Evolutionary conservation across 2,797 vertebrate genomes (phyloP).

Genomic region (Anableps anableps): DNA sequence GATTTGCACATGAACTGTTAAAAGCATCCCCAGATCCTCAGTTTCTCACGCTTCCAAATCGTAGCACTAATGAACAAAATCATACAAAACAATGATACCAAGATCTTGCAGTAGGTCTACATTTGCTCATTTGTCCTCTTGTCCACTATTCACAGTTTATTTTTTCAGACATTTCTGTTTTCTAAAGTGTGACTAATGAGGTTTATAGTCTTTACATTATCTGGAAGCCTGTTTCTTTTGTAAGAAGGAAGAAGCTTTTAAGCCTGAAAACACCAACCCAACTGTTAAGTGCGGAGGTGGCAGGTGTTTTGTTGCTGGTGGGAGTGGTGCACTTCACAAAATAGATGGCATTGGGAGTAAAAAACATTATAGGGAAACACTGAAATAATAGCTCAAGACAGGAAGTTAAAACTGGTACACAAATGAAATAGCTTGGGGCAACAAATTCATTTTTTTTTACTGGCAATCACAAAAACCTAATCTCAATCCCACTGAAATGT

Average conservation of each 20-base stretch:
- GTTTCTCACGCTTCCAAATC: constrained; percentile 34
- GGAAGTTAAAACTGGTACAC: background rate
- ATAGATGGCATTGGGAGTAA: background rate
- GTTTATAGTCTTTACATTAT: constrained; percentile 61
- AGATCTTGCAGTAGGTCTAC: constrained; percentile 18
- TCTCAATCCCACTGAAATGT: too few relatives aligned
- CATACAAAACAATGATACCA: constrained; percentile 21
- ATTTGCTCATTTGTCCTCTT: constrained; percentile 24
- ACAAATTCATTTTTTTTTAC: background rate
- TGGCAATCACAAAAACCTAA: background rate
- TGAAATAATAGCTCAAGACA: background rate
- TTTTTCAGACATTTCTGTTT: constrained; percentile 51
- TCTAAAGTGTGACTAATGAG: constrained; percentile 66
- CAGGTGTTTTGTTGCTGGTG: background rate
- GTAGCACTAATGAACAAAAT: constrained; percentile 34
- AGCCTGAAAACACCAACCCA: background rate
- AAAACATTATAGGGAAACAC: background rate
- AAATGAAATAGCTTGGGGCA: background rate
- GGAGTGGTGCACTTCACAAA: background rate
- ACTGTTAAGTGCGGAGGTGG: background rate
- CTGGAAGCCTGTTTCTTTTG: constrained; percentile 38
- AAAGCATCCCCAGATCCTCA: constrained; percentile 39
- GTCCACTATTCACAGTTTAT: constrained; percentile 48
- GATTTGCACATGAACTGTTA: constrained; percentile 40
- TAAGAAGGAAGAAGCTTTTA: background rate